Evolutionary conservation across 2,888 invertebrate species (phyloP).

Genomic region (Mermis nigrescens): DNA sequence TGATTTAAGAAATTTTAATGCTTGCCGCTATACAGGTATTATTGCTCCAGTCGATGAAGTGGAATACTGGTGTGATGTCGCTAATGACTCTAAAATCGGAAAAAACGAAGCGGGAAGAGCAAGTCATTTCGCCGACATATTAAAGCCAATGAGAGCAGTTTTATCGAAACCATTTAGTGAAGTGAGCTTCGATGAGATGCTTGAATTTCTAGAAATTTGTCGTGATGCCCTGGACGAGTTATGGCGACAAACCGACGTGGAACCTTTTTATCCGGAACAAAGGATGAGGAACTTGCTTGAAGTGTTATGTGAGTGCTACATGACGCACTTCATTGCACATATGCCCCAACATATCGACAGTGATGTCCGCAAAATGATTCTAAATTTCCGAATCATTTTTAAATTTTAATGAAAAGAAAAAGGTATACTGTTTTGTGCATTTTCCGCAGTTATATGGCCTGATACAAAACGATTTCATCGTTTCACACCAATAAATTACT

Average conservation of each 20-base stretch:
- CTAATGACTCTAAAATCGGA: constrained; percentile 39
- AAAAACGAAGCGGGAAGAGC: constrained; percentile 44
- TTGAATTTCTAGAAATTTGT: constrained; percentile 61
- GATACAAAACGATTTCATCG: too few relatives aligned
- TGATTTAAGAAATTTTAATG: too few relatives aligned
- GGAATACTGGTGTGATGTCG: constrained; percentile 46
- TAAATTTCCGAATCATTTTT: too few relatives aligned
- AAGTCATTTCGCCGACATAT: constrained; percentile 42
- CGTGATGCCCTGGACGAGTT: constrained; percentile 73
- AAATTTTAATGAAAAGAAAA: too few relatives aligned
- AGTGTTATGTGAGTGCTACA: constrained; percentile 51
- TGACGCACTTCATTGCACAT: too few relatives aligned
- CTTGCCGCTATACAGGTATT: constrained; percentile 22
- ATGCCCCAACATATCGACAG: too few relatives aligned
- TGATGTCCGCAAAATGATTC: too few relatives aligned
- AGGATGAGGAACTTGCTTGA: constrained; percentile 70
- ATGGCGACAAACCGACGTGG: constrained; percentile 55
- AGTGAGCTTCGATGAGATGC: constrained; percentile 39
- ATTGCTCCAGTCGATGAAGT: constrained; percentile 45
- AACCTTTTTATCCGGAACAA: constrained; percentile 52
- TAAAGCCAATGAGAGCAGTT: constrained; percentile 38
- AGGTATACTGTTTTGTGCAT: too few relatives aligned
- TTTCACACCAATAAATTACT: too few relatives aligned
- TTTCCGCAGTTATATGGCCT: too few relatives aligned
- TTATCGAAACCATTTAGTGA: constrained; percentile 42